Base-by-base conservation (phyloP, 2,113 vertebrate species). In the Marmota monax region DNA sequence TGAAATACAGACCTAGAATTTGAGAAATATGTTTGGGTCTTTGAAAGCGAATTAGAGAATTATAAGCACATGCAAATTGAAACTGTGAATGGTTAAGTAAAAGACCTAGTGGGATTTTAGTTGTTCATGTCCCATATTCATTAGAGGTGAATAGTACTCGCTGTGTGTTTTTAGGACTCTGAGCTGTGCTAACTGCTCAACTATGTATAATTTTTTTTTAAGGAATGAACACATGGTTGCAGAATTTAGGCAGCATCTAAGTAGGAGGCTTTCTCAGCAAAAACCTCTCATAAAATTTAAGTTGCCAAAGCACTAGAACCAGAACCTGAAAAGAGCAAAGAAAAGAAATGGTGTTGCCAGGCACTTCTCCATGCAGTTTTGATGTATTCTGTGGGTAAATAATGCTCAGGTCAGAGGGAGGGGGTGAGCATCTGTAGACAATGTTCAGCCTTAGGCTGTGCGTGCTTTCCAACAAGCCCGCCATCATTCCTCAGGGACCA, bases 241-340 rank as follows among this genome's bases (percentile, higher is more conserved):
- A 84, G 92, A 18, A 16, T 84, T 56, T 34, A 84, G 37, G 76
- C 12, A 56, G 58, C 23, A 6, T 27, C 61, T 37, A 61, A 77
- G n/a, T 56, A 53, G 45, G 84, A n/a, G 10, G n/a, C 14, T 92
- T 88, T 74, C n/a, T 65, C 51, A 61, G 65, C n/a, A 90, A 61
- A 95, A 82, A 32, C 17, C 20, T 48, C 85, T 83, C 45, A 32
- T 29, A 70, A 77, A 86, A 65, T 56, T 56, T 72, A 72, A 86
- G 53, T 32, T 77, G 32, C 25, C 61, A n/a, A 67, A 79, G 7
- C 8, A 61, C 45, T 65, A 77, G 65, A 10, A 22, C 6, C 37
- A 67, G 70, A 88, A 67, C 39, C 53, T 27, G 18, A 53, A 70
- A 86, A n/a, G 86, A 84, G 37, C 86, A 73, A 90, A 94, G 88